A percentile compares a stretch with the other conserved stretches of the same genome.
Evolutionary conservation across 2,888 invertebrate genomes (phyloP).

Genomic region (Elysia crispata): DNA sequence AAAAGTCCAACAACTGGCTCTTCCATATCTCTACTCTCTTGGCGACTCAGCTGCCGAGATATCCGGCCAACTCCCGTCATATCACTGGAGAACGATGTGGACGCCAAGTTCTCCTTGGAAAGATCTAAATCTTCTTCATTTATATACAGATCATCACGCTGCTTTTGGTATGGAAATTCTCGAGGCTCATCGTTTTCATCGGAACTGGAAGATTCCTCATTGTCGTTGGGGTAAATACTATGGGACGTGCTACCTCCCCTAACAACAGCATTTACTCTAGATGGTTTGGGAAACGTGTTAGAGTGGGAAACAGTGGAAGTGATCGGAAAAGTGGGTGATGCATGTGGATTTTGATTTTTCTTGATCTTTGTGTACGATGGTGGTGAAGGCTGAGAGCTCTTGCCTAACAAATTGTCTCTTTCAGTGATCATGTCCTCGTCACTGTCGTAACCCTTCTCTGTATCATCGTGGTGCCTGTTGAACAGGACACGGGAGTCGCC

Average conservation of each 20-base stretch:
- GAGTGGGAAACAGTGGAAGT: conserved; percentile 21
- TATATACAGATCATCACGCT: conserved; percentile 47
- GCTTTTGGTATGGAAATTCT: conserved; percentile 46
- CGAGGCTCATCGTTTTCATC: conserved; percentile 27
- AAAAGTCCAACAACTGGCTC: conserved; percentile 5
- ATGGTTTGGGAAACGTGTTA: conserved; percentile 38
- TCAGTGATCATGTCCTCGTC: too few species aligned
- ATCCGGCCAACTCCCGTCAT: neutral
- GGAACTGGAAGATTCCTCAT: conserved; percentile 1
- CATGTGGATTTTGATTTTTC: too few species aligned
- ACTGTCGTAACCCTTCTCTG: too few species aligned
- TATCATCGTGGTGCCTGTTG: too few species aligned
- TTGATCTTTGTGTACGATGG: too few species aligned
- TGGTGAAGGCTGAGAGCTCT: too few species aligned
- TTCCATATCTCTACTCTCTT: neutral
- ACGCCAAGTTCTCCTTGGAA: conserved; percentile 26
- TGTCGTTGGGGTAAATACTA: too few species aligned
- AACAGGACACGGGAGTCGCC: too few species aligned
- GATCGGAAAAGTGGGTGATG: too few species aligned
- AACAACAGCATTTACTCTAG: conserved; percentile 27
- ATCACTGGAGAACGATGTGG: conserved; percentile 31
- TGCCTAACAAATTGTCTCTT: too few species aligned
- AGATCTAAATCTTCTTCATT: conserved; percentile 39
- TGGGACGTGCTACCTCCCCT: neutral
- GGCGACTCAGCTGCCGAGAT: conserved; percentile 20